Conservation (phyloP, 2,797 vertebrate genomes). For the Smutsia temminckii region DNA sequence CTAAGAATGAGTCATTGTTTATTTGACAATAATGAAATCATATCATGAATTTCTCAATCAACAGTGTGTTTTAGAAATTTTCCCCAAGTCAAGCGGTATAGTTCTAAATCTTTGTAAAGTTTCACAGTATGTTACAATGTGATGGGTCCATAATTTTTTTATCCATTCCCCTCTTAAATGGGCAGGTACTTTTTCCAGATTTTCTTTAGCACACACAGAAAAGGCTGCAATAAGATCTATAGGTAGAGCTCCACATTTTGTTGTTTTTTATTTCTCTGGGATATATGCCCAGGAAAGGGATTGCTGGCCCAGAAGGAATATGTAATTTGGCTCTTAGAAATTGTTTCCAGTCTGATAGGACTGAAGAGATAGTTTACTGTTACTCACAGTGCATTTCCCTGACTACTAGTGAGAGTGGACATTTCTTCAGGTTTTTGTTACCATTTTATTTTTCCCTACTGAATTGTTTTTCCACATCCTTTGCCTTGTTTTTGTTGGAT, state of each 20-base stretch:
- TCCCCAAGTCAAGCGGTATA: neutral
- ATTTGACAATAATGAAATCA: slow-evolving; percentile 37
- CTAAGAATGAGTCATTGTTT: neutral
- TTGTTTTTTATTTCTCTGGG: neutral
- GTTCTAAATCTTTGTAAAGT: slow-evolving; percentile 15
- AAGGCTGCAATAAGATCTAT: neutral
- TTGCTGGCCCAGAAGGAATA: neutral
- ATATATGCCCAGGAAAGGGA: neutral
- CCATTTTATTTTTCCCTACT: neutral
- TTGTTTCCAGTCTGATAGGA: neutral
- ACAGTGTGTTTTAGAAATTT: neutral
- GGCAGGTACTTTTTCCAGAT: neutral
- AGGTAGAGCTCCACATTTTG: neutral
- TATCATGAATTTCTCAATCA: slow-evolving; percentile 1
- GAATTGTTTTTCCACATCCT: neutral
- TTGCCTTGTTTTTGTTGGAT: neutral
- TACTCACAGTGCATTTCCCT: neutral
- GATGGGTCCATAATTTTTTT: neutral
- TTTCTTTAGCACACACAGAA: neutral
- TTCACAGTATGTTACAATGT: neutral
- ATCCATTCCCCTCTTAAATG: neutral
- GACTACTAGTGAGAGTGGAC: neutral
- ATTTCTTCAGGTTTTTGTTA: neutral
- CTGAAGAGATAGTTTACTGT: neutral
- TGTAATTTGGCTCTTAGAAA: neutral